Evolutionary conservation across 2,888 invertebrate genomes (phyloP), one percentile per base, ranked within the genome.

Genomic region (Cataglyphis cursor): DNA sequence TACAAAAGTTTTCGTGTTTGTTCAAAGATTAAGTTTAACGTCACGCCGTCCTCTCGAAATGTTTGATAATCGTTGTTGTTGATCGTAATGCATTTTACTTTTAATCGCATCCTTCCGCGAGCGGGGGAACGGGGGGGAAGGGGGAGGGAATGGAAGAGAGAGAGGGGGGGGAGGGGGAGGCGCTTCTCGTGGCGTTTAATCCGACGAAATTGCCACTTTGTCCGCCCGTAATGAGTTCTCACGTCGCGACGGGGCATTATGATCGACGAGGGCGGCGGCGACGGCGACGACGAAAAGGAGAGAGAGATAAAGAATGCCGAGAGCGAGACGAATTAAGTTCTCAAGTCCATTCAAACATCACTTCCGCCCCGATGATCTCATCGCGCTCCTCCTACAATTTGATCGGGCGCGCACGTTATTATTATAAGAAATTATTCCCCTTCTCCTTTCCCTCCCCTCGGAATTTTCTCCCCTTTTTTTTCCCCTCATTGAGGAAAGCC

Each of bases 321-420:
- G 85, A 88, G 86, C 83, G 87, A 89, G 88, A 89, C 86, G 90
- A 94, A 94, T 94, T 93, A 94, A 93, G 93, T 93, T 92, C 92
- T 94, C 93, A 92, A 93, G 92, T 93, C 90, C 91, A 93, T 93
- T 93, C 92, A 93, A 93, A 94, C 93, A 93, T 94, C 93, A 90
- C 92, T 94, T 94, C 94, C 94, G 94, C 90, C 85, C 91, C 84
- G 92, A 92, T 94, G 94, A 94, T 93, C 91, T 93, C 94, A 93
- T 92, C 90, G 59, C n/a, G 85, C 87, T 89, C 85, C 89, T 91
- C 86, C 90, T 92, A 88, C 89, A 86, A 86, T 92, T 91, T 91
- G 89, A 92, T 93, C 90, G 91, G 89, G 89, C 82, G 84, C 88
- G 88, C 82, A 84, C 70, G 80, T 73, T 78, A 78, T 73, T 72